These are phyloP conservation scores for Microtus richardsoni DNA, from an alignment of 2,113 vertebrate species.

Conservation along the genomic window DNA sequence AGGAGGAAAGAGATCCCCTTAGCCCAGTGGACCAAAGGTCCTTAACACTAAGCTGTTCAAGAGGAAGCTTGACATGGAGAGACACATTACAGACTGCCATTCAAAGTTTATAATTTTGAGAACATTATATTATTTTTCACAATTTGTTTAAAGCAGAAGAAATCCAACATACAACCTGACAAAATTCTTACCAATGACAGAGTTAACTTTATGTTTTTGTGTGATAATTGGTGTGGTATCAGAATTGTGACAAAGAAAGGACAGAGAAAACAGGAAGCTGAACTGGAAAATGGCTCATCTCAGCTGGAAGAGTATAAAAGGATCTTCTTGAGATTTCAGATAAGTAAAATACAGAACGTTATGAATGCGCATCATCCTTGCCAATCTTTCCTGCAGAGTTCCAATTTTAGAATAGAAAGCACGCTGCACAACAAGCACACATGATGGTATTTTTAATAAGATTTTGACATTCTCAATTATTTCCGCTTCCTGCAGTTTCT, in stretches of 20 bases:
- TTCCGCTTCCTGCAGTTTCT: background rate
- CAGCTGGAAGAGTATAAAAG: background rate
- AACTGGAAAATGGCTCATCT: background rate
- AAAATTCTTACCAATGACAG: constrained; percentile 17
- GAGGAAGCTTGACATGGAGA: constrained; percentile 41
- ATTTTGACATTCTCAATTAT: background rate
- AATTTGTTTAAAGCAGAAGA: constrained; percentile 43
- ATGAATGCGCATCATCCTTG: background rate
- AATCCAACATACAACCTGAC: background rate
- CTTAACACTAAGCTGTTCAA: background rate
- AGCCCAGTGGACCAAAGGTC: background rate
- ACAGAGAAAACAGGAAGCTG: background rate
- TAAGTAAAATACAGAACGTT: background rate
- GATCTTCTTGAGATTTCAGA: background rate
- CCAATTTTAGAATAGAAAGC: background rate
- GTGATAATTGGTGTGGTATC: background rate
- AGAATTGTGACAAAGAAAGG: background rate
- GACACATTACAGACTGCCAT: background rate
- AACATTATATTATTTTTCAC: constrained; percentile 8
- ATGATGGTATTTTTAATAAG: background rate
- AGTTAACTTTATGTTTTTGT: background rate
- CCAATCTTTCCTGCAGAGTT: background rate
- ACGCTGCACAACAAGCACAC: background rate
- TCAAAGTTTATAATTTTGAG: background rate
- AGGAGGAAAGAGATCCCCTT: background rate